Evolutionary conservation across 35 echinoderm and acorn worm genomes (phyloP).

Genomic region (Chiridota heheva): DNA sequence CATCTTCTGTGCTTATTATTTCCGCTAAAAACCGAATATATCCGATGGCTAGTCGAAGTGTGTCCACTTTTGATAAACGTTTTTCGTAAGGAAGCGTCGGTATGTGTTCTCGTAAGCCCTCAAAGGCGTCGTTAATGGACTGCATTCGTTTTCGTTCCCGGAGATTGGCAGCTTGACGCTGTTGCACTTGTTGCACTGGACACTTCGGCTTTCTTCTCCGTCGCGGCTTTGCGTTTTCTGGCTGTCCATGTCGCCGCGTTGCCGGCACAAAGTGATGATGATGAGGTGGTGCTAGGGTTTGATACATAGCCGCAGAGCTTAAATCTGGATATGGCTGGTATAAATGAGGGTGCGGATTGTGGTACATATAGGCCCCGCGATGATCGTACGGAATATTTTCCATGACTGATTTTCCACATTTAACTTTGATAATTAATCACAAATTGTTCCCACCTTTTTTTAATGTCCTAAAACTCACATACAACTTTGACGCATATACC

Average conservation of each 20-base stretch:
- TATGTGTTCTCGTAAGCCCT: conserved; percentile 91
- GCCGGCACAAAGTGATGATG: no score
- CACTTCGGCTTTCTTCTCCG: conserved; percentile 87
- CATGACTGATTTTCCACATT: no score
- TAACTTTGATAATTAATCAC: no score
- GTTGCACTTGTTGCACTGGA: conserved; percentile 71
- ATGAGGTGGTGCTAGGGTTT: background rate
- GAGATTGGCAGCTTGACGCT: conserved; percentile 88
- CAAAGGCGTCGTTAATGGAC: conserved; percentile 98
- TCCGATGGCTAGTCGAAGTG: conserved; percentile 85
- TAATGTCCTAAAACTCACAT: no score
- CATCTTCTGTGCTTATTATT: conserved; percentile 68
- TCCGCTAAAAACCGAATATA: conserved; percentile 94
- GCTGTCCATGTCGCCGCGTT: conserved; percentile 12
- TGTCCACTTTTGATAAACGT: conserved; percentile 97
- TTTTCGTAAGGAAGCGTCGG: conserved; percentile 98
- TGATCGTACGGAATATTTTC: conserved; percentile 11
- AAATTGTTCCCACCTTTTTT: no score
- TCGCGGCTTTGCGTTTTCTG: conserved; percentile 33
- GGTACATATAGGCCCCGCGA: conserved; percentile 25
- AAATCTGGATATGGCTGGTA: conserved; percentile 38
- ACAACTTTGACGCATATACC: no score
- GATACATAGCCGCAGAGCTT: conserved; percentile 15
- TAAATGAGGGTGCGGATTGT: background rate
- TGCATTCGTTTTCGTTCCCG: conserved; percentile 94